Percentiles rank a stretch among this genome's conserved stretches.
Conservation (phyloP, 1,140 invertebrate genomes). For the Aphelenchoides avenae region DNA sequence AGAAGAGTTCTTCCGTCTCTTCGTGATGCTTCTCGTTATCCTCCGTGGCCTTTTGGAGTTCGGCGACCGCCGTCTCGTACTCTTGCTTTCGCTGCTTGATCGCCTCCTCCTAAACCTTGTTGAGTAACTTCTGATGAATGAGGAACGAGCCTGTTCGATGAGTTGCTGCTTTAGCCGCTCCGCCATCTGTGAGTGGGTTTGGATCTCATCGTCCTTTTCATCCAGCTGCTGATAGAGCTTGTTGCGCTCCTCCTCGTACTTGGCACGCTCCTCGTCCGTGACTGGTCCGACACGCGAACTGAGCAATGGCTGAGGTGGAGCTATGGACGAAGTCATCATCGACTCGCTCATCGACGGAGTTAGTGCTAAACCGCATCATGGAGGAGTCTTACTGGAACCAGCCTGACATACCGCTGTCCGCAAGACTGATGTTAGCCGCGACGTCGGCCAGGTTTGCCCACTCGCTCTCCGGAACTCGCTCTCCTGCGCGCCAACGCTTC, state of each 20-base stretch:
- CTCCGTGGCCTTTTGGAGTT: constrained; percentile 89
- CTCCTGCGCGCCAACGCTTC: constrained; percentile 70
- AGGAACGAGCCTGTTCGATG: constrained; percentile 85
- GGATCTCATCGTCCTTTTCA: constrained; percentile 99
- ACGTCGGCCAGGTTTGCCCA: constrained; percentile 68
- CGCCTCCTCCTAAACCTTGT: constrained; percentile 39
- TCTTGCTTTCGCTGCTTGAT: constrained; percentile 63
- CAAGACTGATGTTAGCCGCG: constrained; percentile 56
- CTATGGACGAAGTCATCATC: constrained; percentile 64
- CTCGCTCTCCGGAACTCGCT: constrained; percentile 84
- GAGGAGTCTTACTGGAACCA: background rate
- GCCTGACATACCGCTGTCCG: constrained; percentile 61
- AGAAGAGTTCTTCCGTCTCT: constrained; percentile 90
- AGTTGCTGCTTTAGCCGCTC: constrained; percentile 97
- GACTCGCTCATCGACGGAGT: constrained; percentile 63
- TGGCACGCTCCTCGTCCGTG: constrained; percentile 55
- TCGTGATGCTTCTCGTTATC: constrained; percentile 75
- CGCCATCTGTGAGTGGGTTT: constrained; percentile 88
- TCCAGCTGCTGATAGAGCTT: constrained; percentile 91
- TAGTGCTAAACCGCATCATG: constrained; percentile 64
- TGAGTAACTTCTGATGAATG: too few relatives aligned
- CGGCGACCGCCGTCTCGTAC: constrained; percentile 84
- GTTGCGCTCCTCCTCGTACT: constrained; percentile 80
- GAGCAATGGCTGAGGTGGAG: constrained; percentile 39
- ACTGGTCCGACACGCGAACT: constrained; percentile 49